Evolutionary conservation across 2,888 invertebrate species (phyloP), one percentile per base, ranked within the genome.

Genomic region (Dastarcus helophoroides): DNA sequence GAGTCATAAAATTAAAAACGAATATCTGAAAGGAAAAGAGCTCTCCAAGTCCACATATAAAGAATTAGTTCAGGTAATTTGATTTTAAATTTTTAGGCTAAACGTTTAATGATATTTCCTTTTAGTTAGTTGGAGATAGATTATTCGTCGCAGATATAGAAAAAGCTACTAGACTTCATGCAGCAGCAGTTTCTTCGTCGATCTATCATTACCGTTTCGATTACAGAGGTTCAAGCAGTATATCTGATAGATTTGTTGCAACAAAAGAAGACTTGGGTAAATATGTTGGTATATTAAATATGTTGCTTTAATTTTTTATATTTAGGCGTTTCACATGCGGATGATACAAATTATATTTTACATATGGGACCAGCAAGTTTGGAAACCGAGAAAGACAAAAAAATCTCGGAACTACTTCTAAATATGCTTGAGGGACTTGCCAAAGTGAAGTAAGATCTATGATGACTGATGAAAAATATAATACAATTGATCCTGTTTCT

Each of bases 141-240:
- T 55, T 77, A 1, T 81, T 80, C 49, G 56, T 64, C 1, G 64
- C 58, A 2, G 75, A 72, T 17, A 69, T 73, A 1, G 71, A 74
- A 24, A 67, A 66, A 37, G 60, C 73, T n/a, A 69, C 74, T 1
- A 67, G 68, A 40, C 44, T 74, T 26, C 77, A 78, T 46, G 69
- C 75, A 0, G 48, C 58, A 9, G 60, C 59, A 22, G 67, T 68
- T 2, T 60, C 64, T 8, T 69, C 71, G 37, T 73, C 79, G 0
- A 69, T 76, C 3, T 76, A 73, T 58, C 63, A 71, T 35, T 80
- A 79, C 50, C 63, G 70, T n/a, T 82, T 73, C 51, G 58, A 68
- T 3, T 75, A 70, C 56, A 65, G 72, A 28, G 72, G 72, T 0
- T 56, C 58, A n/a, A 49, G 55, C 32, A 79, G 79, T 44, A 51